These are phyloP conservation scores for Scleropages formosus DNA, from an alignment of 2,797 vertebrate species.

Conservation along the genomic window DNA sequence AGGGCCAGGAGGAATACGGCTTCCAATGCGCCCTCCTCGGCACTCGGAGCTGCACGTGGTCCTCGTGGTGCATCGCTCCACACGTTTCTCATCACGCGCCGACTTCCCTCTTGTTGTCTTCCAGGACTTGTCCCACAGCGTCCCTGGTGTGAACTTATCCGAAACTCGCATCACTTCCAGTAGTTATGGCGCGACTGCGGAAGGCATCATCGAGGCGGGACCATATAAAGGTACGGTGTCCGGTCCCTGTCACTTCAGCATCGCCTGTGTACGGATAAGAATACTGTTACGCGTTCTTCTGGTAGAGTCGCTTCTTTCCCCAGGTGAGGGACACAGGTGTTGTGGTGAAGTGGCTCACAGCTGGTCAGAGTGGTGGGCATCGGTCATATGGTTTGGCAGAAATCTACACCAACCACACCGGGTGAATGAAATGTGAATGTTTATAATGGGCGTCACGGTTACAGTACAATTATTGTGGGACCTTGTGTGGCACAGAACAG, in stretches of 20 bases:
- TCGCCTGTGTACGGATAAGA: conserved; percentile 3
- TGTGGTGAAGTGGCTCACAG: no score
- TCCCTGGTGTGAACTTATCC: conserved; percentile 74
- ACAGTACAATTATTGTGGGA: neutral
- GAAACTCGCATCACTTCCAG: conserved; percentile 77
- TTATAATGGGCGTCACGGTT: neutral
- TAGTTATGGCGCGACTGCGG: conserved; percentile 76
- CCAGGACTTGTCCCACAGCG: conserved; percentile 75
- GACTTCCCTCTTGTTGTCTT: conserved; percentile 49
- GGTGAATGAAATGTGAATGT: no score
- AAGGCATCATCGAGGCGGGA: conserved; percentile 80
- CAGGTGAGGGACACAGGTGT: no score
- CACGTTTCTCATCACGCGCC: conserved; percentile 36
- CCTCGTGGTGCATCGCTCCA: no score
- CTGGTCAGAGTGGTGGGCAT: no score
- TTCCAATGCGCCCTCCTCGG: no score
- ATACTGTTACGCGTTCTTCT: neutral
- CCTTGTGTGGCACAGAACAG: neutral
- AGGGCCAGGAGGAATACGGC: no score
- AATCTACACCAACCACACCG: no score
- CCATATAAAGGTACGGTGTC: conserved; percentile 72
- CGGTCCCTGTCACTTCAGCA: neutral
- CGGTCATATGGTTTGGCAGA: no score
- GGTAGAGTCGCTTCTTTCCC: conserved; percentile 20
- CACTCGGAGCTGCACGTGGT: no score